A percentile compares a stretch with the other conserved stretches of the same genome.
These are phyloP conservation scores for Helarctos malayanus DNA, from an alignment of 2,797 vertebrate genomes.

Conservation along the genomic window DNA sequence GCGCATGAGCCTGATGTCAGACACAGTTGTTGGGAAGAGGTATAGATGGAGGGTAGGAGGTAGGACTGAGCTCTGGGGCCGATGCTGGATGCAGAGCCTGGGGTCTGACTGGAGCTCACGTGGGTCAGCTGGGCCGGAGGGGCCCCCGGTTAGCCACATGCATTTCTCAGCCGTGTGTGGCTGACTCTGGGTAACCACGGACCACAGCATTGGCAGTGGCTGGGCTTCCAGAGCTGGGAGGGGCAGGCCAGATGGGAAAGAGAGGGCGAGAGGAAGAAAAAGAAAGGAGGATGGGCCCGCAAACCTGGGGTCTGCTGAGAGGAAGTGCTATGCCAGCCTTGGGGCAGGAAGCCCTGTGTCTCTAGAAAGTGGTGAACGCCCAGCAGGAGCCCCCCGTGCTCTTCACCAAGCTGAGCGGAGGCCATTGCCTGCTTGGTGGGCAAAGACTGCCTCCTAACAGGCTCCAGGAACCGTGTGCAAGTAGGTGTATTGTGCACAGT, in stretches of 20 bases:
- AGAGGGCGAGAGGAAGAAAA: neutral
- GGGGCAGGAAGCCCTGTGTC: neutral
- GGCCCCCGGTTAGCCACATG: neutral
- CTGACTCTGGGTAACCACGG: neutral
- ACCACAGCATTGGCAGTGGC: neutral
- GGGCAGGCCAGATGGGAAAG: neutral
- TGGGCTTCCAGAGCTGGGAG: neutral
- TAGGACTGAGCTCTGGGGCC: neutral
- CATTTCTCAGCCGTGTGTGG: neutral
- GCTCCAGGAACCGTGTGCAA: neutral
- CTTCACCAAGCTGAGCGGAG: neutral
- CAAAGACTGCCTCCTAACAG: neutral
- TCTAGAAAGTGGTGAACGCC: neutral
- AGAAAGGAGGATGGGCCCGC: rapidly evolving
- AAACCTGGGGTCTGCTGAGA: neutral
- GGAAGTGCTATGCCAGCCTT: neutral
- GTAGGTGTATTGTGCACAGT: neutral
- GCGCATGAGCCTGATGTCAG: neutral
- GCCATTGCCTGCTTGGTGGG: neutral
- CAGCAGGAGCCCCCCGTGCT: neutral
- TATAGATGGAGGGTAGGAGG: neutral
- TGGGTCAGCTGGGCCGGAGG: neutral
- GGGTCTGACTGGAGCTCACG: neutral
- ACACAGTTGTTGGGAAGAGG: neutral
- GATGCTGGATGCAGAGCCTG: neutral